These are phyloP conservation scores for Oryzias curvinotus DNA, from an alignment of 2,113 vertebrate species.

Conservation along the genomic window DNA sequence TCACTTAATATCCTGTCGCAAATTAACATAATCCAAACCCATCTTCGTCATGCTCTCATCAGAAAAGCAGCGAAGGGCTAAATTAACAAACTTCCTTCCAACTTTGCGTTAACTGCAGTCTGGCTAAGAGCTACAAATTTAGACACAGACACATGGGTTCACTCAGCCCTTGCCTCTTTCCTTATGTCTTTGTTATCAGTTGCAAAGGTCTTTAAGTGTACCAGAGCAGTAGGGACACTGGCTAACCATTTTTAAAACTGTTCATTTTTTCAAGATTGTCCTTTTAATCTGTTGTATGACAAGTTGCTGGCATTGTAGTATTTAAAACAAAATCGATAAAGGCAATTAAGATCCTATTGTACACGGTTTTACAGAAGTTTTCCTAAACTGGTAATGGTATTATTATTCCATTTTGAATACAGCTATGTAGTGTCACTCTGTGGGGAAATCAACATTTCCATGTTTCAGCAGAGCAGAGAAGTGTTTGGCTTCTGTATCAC, in stretches of 20 bases:
- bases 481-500: slow-evolving; percentile 13
- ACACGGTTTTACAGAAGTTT: slow-evolving; percentile 6
- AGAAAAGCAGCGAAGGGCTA: slow-evolving; percentile 23
- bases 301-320: slow-evolving; percentile 29
- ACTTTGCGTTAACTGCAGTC: slow-evolving; percentile 43
- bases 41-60: background rate
- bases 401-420: slow-evolving; percentile 37
- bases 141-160: slow-evolving; percentile 58
- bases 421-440: slow-evolving; percentile 35
- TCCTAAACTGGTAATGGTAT: slow-evolving; percentile 23
- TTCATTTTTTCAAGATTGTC: slow-evolving; percentile 9
- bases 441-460: slow-evolving; percentile 51
- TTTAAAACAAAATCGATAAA: slow-evolving; percentile 57
- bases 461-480: slow-evolving; percentile 11
- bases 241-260: slow-evolving; percentile 8
- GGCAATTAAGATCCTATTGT: slow-evolving; percentile 50
- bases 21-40: slow-evolving; percentile 22
- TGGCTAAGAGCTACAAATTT: slow-evolving; percentile 41
- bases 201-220: slow-evolving; percentile 35
- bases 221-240: slow-evolving; percentile 41
- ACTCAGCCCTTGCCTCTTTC: slow-evolving; percentile 22
- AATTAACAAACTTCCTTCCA: background rate
- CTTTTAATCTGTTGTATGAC: slow-evolving; percentile 37
- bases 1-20: background rate
- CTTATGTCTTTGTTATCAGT: slow-evolving; percentile 37